phyloP scores from a whole-genome alignment of 2,888 invertebrate genomes.

The Tribolium freemani region DNA sequence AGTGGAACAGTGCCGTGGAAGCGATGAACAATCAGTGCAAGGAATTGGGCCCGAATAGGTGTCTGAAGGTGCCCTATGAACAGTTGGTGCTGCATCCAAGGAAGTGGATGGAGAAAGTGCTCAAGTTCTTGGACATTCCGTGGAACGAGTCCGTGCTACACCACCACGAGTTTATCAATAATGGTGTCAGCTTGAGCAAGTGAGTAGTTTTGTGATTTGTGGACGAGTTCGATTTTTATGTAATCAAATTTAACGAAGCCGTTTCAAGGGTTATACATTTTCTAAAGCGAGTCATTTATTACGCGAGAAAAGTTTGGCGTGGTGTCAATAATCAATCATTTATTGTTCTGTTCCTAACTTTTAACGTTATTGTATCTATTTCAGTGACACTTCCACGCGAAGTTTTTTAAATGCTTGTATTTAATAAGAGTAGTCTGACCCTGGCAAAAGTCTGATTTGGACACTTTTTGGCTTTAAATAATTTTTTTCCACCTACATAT shows the following conservation, averaged over 20 bases:
- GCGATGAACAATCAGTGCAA: constrained; percentile 95
- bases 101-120: constrained; percentile 88
- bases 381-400: constrained; percentile 21
- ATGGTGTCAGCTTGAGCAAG: constrained; percentile 96
- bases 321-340: constrained; percentile 30
- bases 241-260: constrained; percentile 14
- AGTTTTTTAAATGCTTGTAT: too few relatives aligned
- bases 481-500: too few relatives aligned
- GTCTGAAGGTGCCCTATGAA: constrained; percentile 95
- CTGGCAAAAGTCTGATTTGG: too few relatives aligned
- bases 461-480: too few relatives aligned
- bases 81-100: constrained; percentile 95
- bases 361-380: constrained; percentile 25
- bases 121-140: constrained; percentile 89
- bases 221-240: not conserved
- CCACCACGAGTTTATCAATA: constrained; percentile 97
- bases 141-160: constrained; percentile 98
- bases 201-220: constrained; percentile 69
- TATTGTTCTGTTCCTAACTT: constrained; percentile 33
- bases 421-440: too few relatives aligned
- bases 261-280: constrained; percentile 13
- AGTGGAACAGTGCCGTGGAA: constrained; percentile 97
- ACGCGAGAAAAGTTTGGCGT: not conserved
- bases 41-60: constrained; percentile 81
- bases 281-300: constrained; percentile 16